Evolutionary conservation across 2,888 invertebrate species (phyloP).

Genomic region (Tubulanus polymorphus): DNA sequence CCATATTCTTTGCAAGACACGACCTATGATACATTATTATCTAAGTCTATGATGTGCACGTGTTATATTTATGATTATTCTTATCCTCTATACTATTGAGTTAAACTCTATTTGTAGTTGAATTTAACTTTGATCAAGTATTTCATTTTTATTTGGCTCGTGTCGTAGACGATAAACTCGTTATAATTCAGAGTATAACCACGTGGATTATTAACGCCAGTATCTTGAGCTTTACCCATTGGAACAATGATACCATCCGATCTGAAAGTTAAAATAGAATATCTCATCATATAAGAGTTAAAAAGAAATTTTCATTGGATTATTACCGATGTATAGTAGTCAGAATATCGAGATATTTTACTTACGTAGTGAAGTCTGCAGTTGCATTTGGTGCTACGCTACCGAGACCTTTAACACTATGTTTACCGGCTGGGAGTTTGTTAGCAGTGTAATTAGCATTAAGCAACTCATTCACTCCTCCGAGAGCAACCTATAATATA

Average conservation of each 20-base stretch:
- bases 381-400: slow-evolving; percentile 47
- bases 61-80: no score
- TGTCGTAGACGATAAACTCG: slow-evolving; percentile 57
- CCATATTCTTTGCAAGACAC: no score
- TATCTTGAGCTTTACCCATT: slow-evolving; percentile 45
- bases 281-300: no score
- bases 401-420: slow-evolving; percentile 55
- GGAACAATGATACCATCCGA: slow-evolving; percentile 51
- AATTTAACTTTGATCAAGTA: slow-evolving; percentile 56
- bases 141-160: slow-evolving; percentile 54
- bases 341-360: slow-evolving; percentile 11
- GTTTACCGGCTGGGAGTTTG: slow-evolving; percentile 51
- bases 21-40: no score
- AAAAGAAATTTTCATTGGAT: not conserved
- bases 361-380: slow-evolving; percentile 38
- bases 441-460: slow-evolving; percentile 51
- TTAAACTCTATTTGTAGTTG: slow-evolving; percentile 40
- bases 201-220: slow-evolving; percentile 32
- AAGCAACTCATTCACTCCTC: slow-evolving; percentile 47
- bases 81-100: not conserved
- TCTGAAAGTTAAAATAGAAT: slow-evolving; percentile 25
- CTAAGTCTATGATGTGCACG: no score
- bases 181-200: slow-evolving; percentile 56
- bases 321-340: not conserved
- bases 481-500: slow-evolving; percentile 46